These are phyloP conservation scores for Saccopteryx bilineata DNA, from an alignment of 2,113 vertebrate species.

Conservation along the genomic window DNA sequence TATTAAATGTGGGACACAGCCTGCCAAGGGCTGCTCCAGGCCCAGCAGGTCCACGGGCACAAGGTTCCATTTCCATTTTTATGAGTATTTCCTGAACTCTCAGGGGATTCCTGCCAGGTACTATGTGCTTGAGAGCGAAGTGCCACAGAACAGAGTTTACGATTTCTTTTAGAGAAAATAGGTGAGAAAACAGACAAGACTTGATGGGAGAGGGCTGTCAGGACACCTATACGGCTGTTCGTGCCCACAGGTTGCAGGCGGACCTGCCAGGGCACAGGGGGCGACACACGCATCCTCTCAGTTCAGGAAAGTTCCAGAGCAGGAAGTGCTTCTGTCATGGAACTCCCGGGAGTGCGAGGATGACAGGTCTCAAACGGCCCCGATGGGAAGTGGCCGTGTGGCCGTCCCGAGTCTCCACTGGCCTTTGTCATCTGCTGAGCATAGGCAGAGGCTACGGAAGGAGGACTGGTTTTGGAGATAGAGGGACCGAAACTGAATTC, in stretches of 20 bases:
- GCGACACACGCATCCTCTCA: rapidly evolving
- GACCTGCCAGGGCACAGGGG: neutral
- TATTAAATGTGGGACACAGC: neutral
- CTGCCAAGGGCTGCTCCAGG: neutral
- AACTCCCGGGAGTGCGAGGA: neutral
- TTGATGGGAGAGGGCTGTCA: neutral
- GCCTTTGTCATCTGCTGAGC: neutral
- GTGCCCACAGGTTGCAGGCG: neutral
- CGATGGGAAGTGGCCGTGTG: too few relatives aligned
- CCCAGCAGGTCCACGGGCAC: neutral
- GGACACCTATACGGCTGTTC: neutral
- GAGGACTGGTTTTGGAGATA: neutral
- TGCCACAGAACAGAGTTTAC: neutral
- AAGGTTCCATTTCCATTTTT: slow-evolving; percentile 40
- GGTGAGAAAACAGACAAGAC: slow-evolving; percentile 10
- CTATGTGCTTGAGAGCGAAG: neutral
- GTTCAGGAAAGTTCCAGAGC: neutral
- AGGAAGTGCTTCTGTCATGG: rapidly evolving
- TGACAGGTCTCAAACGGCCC: neutral
- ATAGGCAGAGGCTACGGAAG: neutral
- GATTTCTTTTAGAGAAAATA: neutral
- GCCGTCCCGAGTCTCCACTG: neutral
- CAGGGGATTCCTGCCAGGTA: neutral
- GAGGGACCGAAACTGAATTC: neutral
- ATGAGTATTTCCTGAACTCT: slow-evolving; percentile 12